These are phyloP conservation scores for Blennius ocellaris DNA, from an alignment of 2,113 vertebrate genomes.

Conservation along the genomic window DNA sequence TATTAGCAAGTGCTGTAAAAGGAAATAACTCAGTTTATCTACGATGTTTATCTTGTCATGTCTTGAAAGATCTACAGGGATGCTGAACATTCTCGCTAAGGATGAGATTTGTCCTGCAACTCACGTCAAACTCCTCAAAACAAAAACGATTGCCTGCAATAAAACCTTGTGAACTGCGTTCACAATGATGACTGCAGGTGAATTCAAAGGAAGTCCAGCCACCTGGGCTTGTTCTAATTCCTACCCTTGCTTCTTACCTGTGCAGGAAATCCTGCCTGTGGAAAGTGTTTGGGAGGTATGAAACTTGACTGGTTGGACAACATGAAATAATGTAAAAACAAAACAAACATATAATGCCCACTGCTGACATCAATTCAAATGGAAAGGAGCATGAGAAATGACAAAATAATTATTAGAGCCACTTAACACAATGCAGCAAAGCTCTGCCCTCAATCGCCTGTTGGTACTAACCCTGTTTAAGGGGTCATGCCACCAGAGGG, in stretches of 20 bases:
- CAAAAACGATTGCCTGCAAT: constrained; percentile 12
- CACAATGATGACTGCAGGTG: constrained; percentile 14
- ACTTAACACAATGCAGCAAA: constrained; percentile 25
- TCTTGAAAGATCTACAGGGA: constrained; percentile 27
- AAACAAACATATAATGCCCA: not conserved
- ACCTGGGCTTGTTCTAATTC: constrained; percentile 55
- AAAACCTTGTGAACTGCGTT: not conserved
- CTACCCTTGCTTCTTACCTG: constrained; percentile 31
- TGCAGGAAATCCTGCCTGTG: constrained; percentile 73
- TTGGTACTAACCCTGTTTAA: constrained; percentile 60
- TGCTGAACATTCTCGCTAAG: constrained; percentile 7
- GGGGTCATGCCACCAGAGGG: constrained; percentile 67
- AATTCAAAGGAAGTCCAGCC: constrained; percentile 34
- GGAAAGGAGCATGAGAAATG: constrained; percentile 39
- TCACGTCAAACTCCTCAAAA: constrained; percentile 41
- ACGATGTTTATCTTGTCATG: constrained; percentile 54
- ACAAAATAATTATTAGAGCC: constrained; percentile 60
- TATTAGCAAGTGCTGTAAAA: constrained; percentile 33
- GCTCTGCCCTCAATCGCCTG: constrained; percentile 30
- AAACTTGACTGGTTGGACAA: not conserved
- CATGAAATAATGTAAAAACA: not conserved
- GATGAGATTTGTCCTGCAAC: constrained; percentile 28
- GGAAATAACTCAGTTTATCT: constrained; percentile 52
- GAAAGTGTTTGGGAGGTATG: constrained; percentile 5
- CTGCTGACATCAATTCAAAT: constrained; percentile 26